phyloP scores from a whole-genome alignment of 2,113 vertebrate species.

The Orthonyx spaldingii region DNA sequence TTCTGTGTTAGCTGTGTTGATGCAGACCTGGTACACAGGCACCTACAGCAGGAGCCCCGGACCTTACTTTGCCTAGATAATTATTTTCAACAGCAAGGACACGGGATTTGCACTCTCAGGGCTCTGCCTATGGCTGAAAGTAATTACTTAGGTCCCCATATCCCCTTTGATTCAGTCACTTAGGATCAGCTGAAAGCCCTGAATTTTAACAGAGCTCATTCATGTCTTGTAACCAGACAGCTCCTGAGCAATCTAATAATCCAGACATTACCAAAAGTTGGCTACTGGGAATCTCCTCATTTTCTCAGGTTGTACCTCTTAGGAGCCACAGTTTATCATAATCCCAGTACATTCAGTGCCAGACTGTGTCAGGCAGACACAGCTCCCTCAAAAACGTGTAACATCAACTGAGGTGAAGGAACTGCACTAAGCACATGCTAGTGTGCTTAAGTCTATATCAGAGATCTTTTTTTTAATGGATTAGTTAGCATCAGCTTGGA shows the following conservation, averaged over 20 bases:
- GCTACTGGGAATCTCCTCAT: neutral
- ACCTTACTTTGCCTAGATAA: neutral
- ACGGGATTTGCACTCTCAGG: neutral
- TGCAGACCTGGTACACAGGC: neutral
- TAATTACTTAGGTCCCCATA: neutral
- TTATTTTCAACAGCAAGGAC: neutral
- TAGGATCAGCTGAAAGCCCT: neutral
- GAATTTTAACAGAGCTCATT: neutral
- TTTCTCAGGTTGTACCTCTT: neutral
- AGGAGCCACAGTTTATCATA: neutral
- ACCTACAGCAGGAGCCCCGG: neutral
- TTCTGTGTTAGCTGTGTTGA: neutral
- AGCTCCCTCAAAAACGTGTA: neutral
- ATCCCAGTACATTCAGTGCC: neutral
- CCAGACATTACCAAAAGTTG: neutral
- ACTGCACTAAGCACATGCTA: accelerated
- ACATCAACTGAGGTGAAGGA: neutral
- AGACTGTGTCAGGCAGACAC: neutral
- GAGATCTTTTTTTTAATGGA: neutral
- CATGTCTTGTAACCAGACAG: accelerated
- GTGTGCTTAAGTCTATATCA: neutral
- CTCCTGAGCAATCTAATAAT: neutral
- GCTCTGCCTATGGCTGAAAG: neutral
- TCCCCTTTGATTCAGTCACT: neutral
- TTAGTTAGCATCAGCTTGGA: neutral